Evolutionary conservation across 1,140 invertebrate species (phyloP).

Genomic region (Halictus rubicundus): DNA sequence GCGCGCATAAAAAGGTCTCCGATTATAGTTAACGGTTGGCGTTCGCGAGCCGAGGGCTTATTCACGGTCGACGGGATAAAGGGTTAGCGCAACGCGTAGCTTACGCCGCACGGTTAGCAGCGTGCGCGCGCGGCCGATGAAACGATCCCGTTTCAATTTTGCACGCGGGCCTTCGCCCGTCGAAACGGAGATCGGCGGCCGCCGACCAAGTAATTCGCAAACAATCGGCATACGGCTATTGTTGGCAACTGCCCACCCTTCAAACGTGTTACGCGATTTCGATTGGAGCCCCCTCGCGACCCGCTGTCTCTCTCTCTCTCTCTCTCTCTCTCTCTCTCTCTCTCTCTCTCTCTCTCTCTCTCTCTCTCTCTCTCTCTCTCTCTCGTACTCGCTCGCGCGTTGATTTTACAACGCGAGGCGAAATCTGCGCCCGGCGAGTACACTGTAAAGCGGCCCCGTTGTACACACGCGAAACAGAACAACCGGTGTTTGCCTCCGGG

Average conservation of each 20-base stretch:
- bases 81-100: no score
- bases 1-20: no score
- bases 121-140: not conserved
- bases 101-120: no score
- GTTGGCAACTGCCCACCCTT: slow-evolving; percentile 13
- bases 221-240: slow-evolving; percentile 12
- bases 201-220: slow-evolving; percentile 29
- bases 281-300: not conserved
- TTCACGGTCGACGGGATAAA: not conserved
- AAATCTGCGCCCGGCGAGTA: slow-evolving; percentile 13
- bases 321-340: no score
- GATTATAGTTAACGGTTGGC: no score
- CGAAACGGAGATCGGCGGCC: slow-evolving; percentile 15
- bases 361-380: no score
- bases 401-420: slow-evolving; percentile 20
- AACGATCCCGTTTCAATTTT: not conserved
- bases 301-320: no score
- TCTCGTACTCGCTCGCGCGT: not conserved
- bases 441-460: not conserved
- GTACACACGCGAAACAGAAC: not conserved
- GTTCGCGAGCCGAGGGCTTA: not conserved
- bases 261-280: slow-evolving; percentile 33
- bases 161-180: no score
- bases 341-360: no score
- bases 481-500: slow-evolving; percentile 13